These are phyloP conservation scores for Dipodomys spectabilis DNA, from an alignment of 2,113 vertebrate species.

Conservation along the genomic window DNA sequence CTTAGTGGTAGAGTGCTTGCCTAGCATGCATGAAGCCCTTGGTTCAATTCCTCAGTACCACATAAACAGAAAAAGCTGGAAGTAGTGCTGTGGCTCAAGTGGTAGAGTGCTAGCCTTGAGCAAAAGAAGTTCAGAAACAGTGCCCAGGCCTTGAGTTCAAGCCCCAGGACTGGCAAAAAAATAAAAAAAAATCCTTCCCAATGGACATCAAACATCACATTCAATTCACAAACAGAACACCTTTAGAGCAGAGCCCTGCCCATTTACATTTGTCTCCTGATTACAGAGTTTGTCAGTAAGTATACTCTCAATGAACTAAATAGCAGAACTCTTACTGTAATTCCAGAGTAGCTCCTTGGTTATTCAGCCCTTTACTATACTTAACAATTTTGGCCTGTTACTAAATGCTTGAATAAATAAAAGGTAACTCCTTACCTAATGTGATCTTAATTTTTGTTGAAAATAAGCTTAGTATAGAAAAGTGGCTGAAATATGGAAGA, in stretches of 20 bases:
- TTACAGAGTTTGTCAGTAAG: background rate
- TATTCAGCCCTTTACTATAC: background rate
- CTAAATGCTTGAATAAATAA: constrained; percentile 42
- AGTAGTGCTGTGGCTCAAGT: too few species aligned
- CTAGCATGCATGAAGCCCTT: too few species aligned
- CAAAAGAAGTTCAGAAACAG: too few species aligned
- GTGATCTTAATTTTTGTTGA: background rate
- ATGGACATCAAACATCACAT: background rate
- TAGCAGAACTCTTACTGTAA: background rate
- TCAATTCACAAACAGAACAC: background rate
- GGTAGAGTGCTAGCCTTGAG: too few species aligned
- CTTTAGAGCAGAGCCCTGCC: background rate
- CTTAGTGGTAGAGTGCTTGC: too few species aligned
- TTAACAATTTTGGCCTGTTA: constrained; percentile 26
- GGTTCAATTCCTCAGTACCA: too few species aligned
- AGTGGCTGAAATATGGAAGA: too few species aligned
- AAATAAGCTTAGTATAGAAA: background rate
- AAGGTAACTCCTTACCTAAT: constrained; percentile 28
- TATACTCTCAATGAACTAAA: background rate
- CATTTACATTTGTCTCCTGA: background rate
- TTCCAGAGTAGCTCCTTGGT: background rate
- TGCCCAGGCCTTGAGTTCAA: too few species aligned
- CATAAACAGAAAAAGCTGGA: too few species aligned
- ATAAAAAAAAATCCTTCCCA: background rate
- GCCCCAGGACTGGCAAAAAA: too few species aligned